Conservation (phyloP, 2,888 invertebrate species). For the Gisinianus flammeolus region DNA sequence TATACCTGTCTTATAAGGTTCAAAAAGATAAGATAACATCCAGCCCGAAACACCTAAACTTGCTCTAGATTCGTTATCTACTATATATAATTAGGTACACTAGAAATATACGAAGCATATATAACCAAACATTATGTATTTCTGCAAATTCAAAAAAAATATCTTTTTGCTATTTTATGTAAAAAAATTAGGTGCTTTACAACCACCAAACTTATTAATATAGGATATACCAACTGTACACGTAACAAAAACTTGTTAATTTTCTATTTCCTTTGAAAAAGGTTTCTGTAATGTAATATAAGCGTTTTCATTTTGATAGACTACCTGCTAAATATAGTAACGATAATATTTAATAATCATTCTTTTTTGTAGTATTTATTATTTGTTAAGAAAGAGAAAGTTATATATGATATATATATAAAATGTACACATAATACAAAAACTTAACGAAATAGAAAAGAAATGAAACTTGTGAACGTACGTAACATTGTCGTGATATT, state of each 20-base stretch:
- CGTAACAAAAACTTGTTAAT: background rate
- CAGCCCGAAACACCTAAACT: slow-evolving; percentile 27
- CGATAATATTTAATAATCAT: too few relatives aligned
- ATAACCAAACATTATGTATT: slow-evolving; percentile 18
- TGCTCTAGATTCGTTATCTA: slow-evolving; percentile 34
- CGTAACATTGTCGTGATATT: slow-evolving; percentile 30
- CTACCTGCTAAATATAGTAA: too few relatives aligned
- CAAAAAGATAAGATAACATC: too few relatives aligned
- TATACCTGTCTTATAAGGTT: background rate
- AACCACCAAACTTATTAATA: slow-evolving; percentile 43
- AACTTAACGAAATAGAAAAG: too few relatives aligned
- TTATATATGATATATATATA: too few relatives aligned
- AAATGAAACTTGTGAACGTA: background rate
- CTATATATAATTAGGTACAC: slow-evolving; percentile 27
- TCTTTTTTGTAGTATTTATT: too few relatives aligned
- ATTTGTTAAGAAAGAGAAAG: too few relatives aligned
- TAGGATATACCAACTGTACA: slow-evolving; percentile 37
- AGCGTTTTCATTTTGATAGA: too few relatives aligned
- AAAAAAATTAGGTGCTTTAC: background rate
- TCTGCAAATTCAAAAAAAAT: slow-evolving; percentile 43
- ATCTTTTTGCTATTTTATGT: slow-evolving; percentile 31
- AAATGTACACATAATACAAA: too few relatives aligned
- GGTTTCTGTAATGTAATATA: too few relatives aligned
- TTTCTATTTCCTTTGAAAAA: background rate
- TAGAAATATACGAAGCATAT: slow-evolving; percentile 39